Evolutionary conservation across 2,797 vertebrate genomes (phyloP), one percentile per base, ranked within the genome.

Genomic region (Chrosomus eos): DNA sequence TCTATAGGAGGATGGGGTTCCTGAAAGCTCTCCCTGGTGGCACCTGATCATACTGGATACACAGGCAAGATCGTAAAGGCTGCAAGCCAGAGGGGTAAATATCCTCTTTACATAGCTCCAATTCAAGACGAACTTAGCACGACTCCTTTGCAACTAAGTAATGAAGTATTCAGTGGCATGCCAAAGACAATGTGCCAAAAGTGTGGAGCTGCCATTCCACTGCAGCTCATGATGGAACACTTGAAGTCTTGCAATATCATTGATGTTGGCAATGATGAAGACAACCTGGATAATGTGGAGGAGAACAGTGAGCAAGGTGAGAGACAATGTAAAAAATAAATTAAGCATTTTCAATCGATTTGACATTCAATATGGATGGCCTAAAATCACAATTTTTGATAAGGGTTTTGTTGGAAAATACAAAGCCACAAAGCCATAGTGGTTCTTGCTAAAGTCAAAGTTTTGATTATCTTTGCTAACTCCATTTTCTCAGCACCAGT

Each of bases 121-220:
- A 66, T 85, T 66, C 78, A 86, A 73, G 85, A 83, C 1, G 43
- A 86, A 82, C 67, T 74, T 10, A 26, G n/a, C 43, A 85, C 72
- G 72, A 58, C 28, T 80, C 83, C 86, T 18, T 21, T 85, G 48
- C 75, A 21, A 51, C 48, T 87, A 26, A 87, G 16, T n/a, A 67
- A 86, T 62, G 72, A 81, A 68, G 66, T 43, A 74, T 89, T 89
- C 80, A 81, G 40, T 36, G 48, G 7, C 76, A 87, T 85, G 77
- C 77, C 67, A 67, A 89, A 89, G 74, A 84, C 71, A 28, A 67
- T 28, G 36, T 77, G 86, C 67, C 80, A 87, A 38, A 82, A 85
- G 58, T 89, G 81, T 84, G 45, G 31, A 72, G 74, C 36, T 4
- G 68, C 43, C 26, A 40, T 85, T 82, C 73, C 73, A 16, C 79